A percentile compares a stretch with the other conserved stretches of the same genome.
These are phyloP conservation scores for Cephus rjabovi DNA, from an alignment of 2,888 invertebrate genomes.

Conservation along the genomic window DNA sequence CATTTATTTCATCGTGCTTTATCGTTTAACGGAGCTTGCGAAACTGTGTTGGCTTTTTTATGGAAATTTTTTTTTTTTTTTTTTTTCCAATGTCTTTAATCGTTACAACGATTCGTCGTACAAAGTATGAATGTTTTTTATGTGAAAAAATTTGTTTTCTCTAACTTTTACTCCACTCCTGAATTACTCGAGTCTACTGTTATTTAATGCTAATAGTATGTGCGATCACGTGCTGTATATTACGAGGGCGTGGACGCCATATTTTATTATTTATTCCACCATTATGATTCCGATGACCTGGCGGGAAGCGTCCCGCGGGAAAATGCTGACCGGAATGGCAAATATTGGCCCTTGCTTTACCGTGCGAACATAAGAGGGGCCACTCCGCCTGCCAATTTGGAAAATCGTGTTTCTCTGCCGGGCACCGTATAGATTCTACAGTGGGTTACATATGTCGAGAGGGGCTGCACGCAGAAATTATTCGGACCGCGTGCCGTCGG, in stretches of 20 bases:
- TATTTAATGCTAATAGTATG: conserved; percentile 28
- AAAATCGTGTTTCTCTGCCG: background rate
- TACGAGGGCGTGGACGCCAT: conserved; percentile 29
- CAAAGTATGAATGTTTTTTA: too few relatives aligned
- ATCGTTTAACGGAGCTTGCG: too few relatives aligned
- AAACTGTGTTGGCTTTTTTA: background rate
- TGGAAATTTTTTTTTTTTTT: background rate
- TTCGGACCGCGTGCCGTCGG: background rate
- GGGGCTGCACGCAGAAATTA: background rate
- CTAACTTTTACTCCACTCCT: background rate
- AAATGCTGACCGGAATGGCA: conserved; percentile 22
- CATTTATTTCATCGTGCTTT: background rate
- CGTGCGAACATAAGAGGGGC: background rate
- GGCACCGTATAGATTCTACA: background rate
- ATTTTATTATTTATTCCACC: conserved; percentile 43
- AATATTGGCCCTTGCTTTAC: conserved; percentile 8
- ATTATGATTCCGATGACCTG: conserved; percentile 22
- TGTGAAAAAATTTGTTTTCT: background rate
- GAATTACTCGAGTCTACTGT: background rate
- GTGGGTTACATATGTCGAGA: background rate
- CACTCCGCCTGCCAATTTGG: background rate
- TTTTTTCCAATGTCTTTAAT: background rate
- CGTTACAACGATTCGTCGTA: too few relatives aligned
- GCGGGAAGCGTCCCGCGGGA: conserved; percentile 9
- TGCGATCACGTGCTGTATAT: conserved; percentile 31